These are phyloP conservation scores for Chunga burmeisteri DNA, from an alignment of 2,113 vertebrate genomes.

Conservation along the genomic window DNA sequence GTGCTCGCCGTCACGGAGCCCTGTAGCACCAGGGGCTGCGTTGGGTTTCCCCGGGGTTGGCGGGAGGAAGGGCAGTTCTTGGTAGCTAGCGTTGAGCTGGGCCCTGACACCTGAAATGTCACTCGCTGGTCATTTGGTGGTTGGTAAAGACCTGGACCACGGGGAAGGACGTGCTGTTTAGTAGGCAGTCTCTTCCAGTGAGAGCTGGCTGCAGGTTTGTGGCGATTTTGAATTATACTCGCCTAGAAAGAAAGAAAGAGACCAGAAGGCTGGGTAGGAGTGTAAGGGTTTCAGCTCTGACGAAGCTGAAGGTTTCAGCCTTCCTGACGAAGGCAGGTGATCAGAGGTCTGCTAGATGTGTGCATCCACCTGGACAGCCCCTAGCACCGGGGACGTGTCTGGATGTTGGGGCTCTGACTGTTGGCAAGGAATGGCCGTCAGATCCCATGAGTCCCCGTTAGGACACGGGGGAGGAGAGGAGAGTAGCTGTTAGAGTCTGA, in stretches of 20 bases:
- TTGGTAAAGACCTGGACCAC: background rate
- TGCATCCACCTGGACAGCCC: background rate
- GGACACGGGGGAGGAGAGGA: background rate
- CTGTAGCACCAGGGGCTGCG: accelerated
- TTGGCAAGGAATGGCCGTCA: too few relatives aligned
- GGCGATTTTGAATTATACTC: background rate
- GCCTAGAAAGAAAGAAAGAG: too few relatives aligned
- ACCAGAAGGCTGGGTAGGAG: background rate
- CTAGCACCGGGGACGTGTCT: background rate
- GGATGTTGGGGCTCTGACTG: background rate
- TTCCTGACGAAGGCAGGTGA: background rate
- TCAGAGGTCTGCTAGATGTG: background rate
- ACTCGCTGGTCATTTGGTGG: accelerated
- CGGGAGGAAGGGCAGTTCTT: background rate
- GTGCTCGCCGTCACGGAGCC: accelerated
- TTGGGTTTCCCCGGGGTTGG: background rate
- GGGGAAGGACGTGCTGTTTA: background rate
- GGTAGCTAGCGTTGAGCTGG: background rate
- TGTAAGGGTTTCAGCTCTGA: background rate
- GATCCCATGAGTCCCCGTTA: accelerated
- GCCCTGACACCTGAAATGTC: too few relatives aligned
- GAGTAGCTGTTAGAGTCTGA: background rate
- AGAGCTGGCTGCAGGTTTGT: background rate
- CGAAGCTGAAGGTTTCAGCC: too few relatives aligned
- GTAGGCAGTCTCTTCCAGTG: accelerated